phyloP scores from a whole-genome alignment of 2,888 invertebrate genomes.

The Tromatobia lineatoria region DNA sequence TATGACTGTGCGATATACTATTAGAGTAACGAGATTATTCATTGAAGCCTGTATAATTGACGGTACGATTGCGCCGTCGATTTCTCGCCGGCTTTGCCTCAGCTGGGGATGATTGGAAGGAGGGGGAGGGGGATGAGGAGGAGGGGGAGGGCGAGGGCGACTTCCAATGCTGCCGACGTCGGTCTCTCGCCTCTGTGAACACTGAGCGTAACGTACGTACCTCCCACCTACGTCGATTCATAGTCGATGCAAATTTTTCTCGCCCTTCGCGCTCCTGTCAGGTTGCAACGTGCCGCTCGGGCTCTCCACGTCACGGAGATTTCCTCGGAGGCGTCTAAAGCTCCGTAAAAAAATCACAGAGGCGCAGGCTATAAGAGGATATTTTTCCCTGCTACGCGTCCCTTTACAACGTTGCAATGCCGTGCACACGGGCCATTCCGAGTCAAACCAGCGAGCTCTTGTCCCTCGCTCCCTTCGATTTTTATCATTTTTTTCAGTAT shows the following conservation, averaged over 20 bases:
- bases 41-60: constrained; percentile 56
- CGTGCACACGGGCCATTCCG: not conserved
- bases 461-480: too few relatives aligned
- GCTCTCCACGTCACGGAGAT: constrained; percentile 74
- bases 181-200: constrained; percentile 44
- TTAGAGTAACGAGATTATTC: constrained; percentile 62
- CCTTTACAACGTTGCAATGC: not conserved
- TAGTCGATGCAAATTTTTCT: constrained; percentile 69
- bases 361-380: constrained; percentile 29
- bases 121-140: too few relatives aligned
- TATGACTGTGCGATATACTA: constrained; percentile 30
- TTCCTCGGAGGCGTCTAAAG: constrained; percentile 77
- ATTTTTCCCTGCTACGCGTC: not conserved
- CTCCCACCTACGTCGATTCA: constrained; percentile 53
- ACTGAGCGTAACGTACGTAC: constrained; percentile 30
- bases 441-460: too few relatives aligned
- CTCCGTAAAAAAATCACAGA: constrained; percentile 38
- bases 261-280: constrained; percentile 50
- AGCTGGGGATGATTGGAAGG: constrained; percentile 14
- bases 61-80: constrained; percentile 52
- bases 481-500: too few relatives aligned
- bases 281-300: constrained; percentile 40
- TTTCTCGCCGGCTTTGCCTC: constrained; percentile 34
- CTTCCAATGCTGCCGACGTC: constrained; percentile 47
- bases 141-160: not conserved